Evolutionary conservation across 2,888 invertebrate genomes (phyloP), one percentile per base, ranked within the genome.

Genomic region (Drosophila austrosaltans): DNA sequence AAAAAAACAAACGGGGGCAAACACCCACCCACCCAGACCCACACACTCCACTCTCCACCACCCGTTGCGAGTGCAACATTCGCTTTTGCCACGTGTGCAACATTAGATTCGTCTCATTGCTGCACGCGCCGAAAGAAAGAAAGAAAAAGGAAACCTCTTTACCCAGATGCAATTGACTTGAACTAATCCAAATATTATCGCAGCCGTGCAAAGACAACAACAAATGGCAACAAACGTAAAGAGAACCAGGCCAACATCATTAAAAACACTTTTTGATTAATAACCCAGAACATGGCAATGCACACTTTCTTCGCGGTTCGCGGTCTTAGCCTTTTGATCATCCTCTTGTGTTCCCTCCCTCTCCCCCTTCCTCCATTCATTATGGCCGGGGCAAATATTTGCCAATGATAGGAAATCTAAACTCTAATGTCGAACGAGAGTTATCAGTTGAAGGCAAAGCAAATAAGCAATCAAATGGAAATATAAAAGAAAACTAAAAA

Each of bases 101-200:
- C 90, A 89, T 89, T 89, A 89, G 82, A 87, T 81, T 80, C 84
- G 88, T 80, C 77, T 76, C 86, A 85, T 77, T 90, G 87, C 84
- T 85, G 58, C 90, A 86, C 84, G 78, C 75, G 78, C 36, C 82
- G 54, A 53, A 62, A 56, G 64, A 22, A 20, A 53, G 4, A 20
- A 40, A 12, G 40, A 10, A 48, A 25, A 25, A 36, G 36, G 44
- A 61, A 66, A 70, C 58, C 69, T 70, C 69, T 77, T 76, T 69
- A 72, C 78, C 70, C 75, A 81, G 78, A 87, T 90, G 90, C 90
- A 89, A 89, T 89, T 90, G 90, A 90, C 90, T 90, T 90, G 90
- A 90, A 89, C 90, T 87, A 89, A 90, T 90, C 85, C 90, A 82
- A 89, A 90, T 82, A 90, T 90, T 89, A 89, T 89, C 83, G 81